These are phyloP conservation scores for Latrodectus geometricus DNA, from an alignment of 1,140 invertebrate genomes.

Conservation along the genomic window DNA sequence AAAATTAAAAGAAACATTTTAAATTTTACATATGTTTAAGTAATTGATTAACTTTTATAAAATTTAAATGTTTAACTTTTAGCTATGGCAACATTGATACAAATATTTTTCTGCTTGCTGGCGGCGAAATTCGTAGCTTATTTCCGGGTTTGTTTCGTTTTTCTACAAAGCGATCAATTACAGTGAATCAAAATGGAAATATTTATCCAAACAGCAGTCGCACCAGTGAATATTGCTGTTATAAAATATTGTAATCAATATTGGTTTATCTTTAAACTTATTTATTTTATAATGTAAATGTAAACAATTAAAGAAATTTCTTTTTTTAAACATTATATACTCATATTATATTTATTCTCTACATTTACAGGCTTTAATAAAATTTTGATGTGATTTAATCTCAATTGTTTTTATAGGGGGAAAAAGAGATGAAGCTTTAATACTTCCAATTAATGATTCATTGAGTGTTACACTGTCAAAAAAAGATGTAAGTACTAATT, in stretches of 20 bases:
- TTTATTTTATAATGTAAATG: too few relatives aligned
- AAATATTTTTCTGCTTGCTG: too few relatives aligned
- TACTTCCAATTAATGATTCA: slow-evolving; percentile 97
- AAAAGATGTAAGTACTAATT: slow-evolving; percentile 76
- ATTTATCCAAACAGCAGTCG: slow-evolving; percentile 67
- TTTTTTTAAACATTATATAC: not conserved
- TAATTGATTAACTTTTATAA: too few relatives aligned
- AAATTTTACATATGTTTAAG: too few relatives aligned
- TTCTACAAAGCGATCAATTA: not conserved
- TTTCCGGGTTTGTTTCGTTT: not conserved
- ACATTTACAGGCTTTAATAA: not conserved
- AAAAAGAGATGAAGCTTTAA: slow-evolving; percentile 91
- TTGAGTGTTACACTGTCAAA: slow-evolving; percentile 89
- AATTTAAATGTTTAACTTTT: too few relatives aligned
- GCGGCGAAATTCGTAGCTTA: too few relatives aligned
- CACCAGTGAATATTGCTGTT: slow-evolving; percentile 97
- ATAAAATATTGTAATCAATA: slow-evolving; percentile 93
- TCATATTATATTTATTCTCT: not conserved
- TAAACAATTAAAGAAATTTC: too few relatives aligned
- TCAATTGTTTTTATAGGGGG: slow-evolving; percentile 82
- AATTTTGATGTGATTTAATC: not conserved
- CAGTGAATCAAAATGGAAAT: not conserved
- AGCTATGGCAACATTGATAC: too few relatives aligned
- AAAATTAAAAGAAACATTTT: too few relatives aligned
- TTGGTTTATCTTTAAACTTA: not conserved